Evolutionary conservation across 2,113 vertebrate species (phyloP), one percentile per base, ranked within the genome.

Genomic region (Vulpes lagopus): DNA sequence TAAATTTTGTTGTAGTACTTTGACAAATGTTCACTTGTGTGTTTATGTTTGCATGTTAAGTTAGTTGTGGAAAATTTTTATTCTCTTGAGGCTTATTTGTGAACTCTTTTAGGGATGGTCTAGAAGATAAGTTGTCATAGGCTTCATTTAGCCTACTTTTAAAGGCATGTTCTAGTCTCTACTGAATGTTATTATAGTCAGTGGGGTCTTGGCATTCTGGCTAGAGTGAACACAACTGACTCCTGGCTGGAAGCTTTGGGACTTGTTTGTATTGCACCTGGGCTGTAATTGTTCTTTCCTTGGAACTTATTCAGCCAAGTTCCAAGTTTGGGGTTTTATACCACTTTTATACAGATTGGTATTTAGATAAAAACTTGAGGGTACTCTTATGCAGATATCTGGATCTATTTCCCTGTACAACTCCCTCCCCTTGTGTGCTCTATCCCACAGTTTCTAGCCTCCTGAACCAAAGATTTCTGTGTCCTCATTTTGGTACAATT

Each of bases 151-250:
- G 30, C 38, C 51, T 27, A 4, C 51, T 51, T 5, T 32, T 43
- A 12, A 59, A 74, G 35, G 8, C 15, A 8, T 22, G 23, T 6
- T 35, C 10, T 55, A 5, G 12, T 69, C 19, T 60, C 73, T 79
- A 0, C 4, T 60, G 57, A 32, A 19, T n/a, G 8, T 49, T 78
- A 0, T 15, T 5, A 0, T 12, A 7, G 62, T 74, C 57, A 8
- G 0, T 10, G 76, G 51, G 23, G 38, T 38, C 35, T 76, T 19
- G 2, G 55, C 16, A 8, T 59, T 30, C 25, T 51, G 57, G 59
- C 30, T 30, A 4, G 51, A 38, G 78, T n/a, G 78, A 20, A 74
- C 11, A 8, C 8, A 9, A 1, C 35, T 7, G 57, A 67, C 4
- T 51, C 5, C 16, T 9, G 20, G 71, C 80, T 55, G 10, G 20